Percentiles rank a stretch among this genome's conserved stretches.
phyloP scores from a whole-genome alignment of 2,797 vertebrate genomes.

The Propithecus perrieri region DNA sequence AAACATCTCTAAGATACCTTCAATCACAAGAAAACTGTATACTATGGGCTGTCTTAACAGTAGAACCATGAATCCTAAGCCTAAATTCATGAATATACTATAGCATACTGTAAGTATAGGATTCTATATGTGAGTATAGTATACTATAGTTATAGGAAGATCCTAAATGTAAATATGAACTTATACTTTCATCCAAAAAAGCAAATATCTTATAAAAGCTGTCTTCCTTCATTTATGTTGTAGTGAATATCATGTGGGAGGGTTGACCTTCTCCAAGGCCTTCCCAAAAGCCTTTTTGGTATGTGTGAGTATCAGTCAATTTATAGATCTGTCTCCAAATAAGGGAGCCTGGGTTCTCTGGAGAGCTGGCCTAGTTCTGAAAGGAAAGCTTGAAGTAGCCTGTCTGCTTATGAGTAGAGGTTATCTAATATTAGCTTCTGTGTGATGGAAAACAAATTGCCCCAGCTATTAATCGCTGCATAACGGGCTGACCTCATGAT shows the following conservation, averaged over 20 bases:
- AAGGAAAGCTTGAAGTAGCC: slow-evolving; percentile 17
- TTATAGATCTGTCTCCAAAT: slow-evolving; percentile 50
- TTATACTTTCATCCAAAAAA: not conserved
- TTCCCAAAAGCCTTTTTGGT: slow-evolving; percentile 46
- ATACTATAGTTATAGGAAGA: not conserved
- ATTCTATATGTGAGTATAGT: not conserved
- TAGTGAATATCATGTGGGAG: not conserved
- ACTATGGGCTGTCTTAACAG: not conserved
- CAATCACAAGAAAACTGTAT: not conserved
- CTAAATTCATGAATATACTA: not conserved
- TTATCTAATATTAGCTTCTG: slow-evolving; percentile 49
- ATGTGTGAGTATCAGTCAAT: slow-evolving; percentile 12
- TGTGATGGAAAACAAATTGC: slow-evolving; percentile 38
- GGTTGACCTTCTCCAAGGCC: not conserved
- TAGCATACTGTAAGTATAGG: not conserved
- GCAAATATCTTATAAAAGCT: slow-evolving; percentile 19
- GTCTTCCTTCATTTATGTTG: slow-evolving; percentile 39
- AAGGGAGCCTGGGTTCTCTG: slow-evolving; percentile 7
- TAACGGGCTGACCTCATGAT: not conserved
- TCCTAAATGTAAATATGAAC: not conserved
- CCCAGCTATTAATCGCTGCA: slow-evolving; percentile 8
- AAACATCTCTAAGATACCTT: not conserved
- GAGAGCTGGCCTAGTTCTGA: slow-evolving; percentile 62
- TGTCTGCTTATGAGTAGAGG: not conserved
- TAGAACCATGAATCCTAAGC: not conserved